phyloP scores from a whole-genome alignment of 1,140 invertebrate genomes.

The Pseudomyrmex sp. region DNA sequence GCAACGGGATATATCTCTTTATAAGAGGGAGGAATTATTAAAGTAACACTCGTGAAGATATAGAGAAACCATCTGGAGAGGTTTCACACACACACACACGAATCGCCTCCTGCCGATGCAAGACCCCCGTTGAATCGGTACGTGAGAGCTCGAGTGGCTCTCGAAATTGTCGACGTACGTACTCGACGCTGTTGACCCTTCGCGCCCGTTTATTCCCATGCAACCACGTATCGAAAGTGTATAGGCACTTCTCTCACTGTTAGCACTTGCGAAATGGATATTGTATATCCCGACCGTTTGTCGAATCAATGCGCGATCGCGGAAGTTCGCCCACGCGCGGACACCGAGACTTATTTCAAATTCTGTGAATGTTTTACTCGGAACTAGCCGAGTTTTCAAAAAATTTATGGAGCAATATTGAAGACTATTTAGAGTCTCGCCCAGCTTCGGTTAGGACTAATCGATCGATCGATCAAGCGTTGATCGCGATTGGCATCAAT shows the following conservation, averaged over 20 bases:
- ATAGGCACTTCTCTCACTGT: conserved; percentile 14
- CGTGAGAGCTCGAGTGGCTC: conserved; percentile 71
- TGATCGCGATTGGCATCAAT: too few species aligned
- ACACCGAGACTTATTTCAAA: background rate
- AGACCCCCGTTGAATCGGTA: conserved; percentile 62
- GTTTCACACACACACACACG: conserved; percentile 36
- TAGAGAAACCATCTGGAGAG: conserved; percentile 48
- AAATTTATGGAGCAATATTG: background rate
- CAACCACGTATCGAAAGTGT: background rate
- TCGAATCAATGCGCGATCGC: background rate
- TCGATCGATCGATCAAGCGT: too few species aligned
- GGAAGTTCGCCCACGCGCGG: background rate
- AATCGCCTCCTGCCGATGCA: conserved; percentile 8
- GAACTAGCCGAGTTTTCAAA: background rate
- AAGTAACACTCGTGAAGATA: conserved; percentile 30
- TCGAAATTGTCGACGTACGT: conserved; percentile 71
- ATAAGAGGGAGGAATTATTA: background rate
- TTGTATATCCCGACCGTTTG: background rate
- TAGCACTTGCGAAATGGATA: conserved; percentile 38
- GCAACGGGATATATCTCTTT: conserved; percentile 6
- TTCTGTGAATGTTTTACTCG: background rate
- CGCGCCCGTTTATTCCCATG: conserved; percentile 63
- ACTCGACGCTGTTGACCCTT: conserved; percentile 57
- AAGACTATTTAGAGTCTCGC: too few species aligned
- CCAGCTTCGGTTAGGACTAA: too few species aligned